Base-by-base conservation (phyloP, 2,113 vertebrate genomes). In the Zootoca vivipara region DNA sequence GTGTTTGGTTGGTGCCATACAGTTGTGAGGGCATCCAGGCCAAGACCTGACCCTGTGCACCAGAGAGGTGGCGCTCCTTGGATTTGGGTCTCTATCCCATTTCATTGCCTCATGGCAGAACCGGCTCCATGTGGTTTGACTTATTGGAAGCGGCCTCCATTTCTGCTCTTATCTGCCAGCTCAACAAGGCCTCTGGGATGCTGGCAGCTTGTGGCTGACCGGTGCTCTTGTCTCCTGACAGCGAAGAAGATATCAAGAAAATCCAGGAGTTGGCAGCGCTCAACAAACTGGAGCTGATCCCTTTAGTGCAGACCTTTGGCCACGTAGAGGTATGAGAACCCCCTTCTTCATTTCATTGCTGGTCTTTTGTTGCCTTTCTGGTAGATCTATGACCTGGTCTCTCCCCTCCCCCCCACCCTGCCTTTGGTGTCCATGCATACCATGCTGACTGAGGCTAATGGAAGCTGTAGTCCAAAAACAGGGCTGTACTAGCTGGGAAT, bases 221-320 rank as follows among this genome's bases (percentile, higher is more conserved):
- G 10, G 62, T 78, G 67, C 85, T 89, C 78, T 92, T 92, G 87
- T 91, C 90, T 30, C 89, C 79, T 46, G 64, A n/a, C 93, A 98
- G 97, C 0, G 92, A 93, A 72, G 94, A 95, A 38, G 97, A 98
- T 83, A 83, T 98, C 0, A 91, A 95, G 58, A 91, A 87, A 73
- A 96, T 98, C 74, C 96, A 94, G 87, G 93, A 92, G 22, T 82
- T 97, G 92, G 97, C 97, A 0, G 93, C 93, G 58, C 93, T 91
- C 0, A 94, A 96, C 89, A 95, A 96, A 22, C 95, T 98, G 85
- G 96, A 97, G 86, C 91, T 98, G 90, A 95, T 98, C 82, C 97
- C 97, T 0, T 90, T 98, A 83, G 95, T 98, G 85, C 97, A 98
- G 92, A 97, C 97, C 56, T 98, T 98, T 16, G 97, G 97, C 42